Evolutionary conservation across 2,797 vertebrate genomes (phyloP).

Genomic region (Mionectes olivaceus): DNA sequence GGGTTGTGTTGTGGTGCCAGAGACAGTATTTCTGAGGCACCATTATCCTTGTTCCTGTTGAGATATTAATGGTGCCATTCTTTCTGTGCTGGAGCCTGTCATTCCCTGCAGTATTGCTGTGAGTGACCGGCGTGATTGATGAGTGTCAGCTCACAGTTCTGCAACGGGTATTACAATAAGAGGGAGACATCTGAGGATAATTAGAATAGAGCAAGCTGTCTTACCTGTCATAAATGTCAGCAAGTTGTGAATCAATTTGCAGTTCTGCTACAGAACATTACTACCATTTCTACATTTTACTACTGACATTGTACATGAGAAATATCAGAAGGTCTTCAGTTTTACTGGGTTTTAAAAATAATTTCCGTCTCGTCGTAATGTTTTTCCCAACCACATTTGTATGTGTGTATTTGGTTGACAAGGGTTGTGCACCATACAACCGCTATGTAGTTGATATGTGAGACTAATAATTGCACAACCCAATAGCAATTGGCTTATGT

Average conservation of each 20-base stretch:
- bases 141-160: neutral
- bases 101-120: neutral
- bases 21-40: neutral
- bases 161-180: neutral
- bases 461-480: neutral
- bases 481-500: neutral
- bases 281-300: neutral
- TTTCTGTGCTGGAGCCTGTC: neutral
- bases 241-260: slow-evolving; percentile 4
- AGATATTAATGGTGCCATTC: neutral
- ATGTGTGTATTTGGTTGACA: neutral
- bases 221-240: slow-evolving; percentile 21
- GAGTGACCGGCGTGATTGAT: neutral
- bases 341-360: neutral
- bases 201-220: slow-evolving; percentile 28
- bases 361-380: neutral
- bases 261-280: neutral
- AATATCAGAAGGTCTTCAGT: neutral
- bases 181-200: neutral
- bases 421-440: neutral
- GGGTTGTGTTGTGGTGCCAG: neutral
- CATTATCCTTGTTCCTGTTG: neutral
- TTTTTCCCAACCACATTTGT: neutral
- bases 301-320: neutral
- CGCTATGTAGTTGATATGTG: neutral